Conservation (phyloP, 2,888 invertebrate species). For the Teinopalpus imperialis region DNA sequence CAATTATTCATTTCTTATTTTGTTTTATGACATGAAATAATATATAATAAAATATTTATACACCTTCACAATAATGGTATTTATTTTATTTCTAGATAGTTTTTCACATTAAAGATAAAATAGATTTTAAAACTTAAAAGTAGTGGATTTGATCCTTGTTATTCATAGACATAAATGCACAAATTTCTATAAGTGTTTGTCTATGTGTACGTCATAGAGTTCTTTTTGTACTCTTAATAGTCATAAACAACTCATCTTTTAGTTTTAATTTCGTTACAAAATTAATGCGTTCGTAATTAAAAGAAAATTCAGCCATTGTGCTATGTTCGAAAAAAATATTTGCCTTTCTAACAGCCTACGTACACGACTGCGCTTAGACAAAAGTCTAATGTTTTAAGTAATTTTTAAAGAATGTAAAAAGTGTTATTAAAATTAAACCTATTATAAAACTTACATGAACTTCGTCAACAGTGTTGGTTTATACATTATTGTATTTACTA, state of each 20-base stretch:
- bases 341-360: too few species aligned
- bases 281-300: slow-evolving; percentile 6
- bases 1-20: background rate
- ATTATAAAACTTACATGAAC: too few species aligned
- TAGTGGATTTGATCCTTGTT: background rate
- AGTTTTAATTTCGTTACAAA: background rate
- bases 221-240: slow-evolving; percentile 4
- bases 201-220: slow-evolving; percentile 16
- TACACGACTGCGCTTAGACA: too few species aligned
- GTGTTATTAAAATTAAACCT: too few species aligned
- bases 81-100: background rate
- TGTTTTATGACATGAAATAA: background rate
- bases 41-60: background rate
- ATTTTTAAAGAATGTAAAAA: too few species aligned
- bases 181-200: slow-evolving; percentile 13
- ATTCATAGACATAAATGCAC: slow-evolving; percentile 23
- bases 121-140: slow-evolving; percentile 2
- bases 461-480: too few species aligned
- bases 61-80: background rate
- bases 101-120: background rate
- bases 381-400: too few species aligned
- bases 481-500: too few species aligned
- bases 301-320: too few species aligned
- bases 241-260: slow-evolving; percentile 12
- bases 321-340: too few species aligned